Conservation (phyloP, 2,113 vertebrate genomes). For the Scalopus aquaticus region DNA sequence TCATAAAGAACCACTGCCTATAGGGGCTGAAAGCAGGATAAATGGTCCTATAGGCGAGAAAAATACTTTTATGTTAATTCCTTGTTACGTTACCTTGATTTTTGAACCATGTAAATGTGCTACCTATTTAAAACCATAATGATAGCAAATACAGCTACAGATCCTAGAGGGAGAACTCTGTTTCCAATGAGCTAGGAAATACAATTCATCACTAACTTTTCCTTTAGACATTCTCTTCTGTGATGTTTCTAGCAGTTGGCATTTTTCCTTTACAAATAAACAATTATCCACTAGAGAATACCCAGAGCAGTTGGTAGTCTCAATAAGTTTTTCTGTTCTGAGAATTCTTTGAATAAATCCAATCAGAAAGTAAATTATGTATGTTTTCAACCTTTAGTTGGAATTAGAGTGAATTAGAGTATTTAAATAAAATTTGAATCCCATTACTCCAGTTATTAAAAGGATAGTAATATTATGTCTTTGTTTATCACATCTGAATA, state of each 20-base stretch:
- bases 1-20: background rate
- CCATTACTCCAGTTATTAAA: slow-evolving; percentile 43
- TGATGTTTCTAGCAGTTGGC: background rate
- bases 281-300: background rate
- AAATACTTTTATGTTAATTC: background rate
- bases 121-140: slow-evolving; percentile 1
- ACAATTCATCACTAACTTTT: background rate
- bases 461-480: background rate
- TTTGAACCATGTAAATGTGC: background rate
- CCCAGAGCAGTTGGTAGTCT: slow-evolving; percentile 24
- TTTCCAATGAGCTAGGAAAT: background rate
- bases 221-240: background rate
- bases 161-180: background rate
- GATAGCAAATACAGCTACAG: background rate
- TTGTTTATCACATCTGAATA: slow-evolving; percentile 1
- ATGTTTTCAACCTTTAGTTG: slow-evolving; percentile 39
- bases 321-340: slow-evolving; percentile 3
- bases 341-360: slow-evolving; percentile 53
- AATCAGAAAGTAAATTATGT: slow-evolving; percentile 53
- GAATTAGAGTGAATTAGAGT: slow-evolving; percentile 34
- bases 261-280: background rate
- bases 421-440: slow-evolving; percentile 62
- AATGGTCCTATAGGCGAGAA: background rate
- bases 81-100: background rate
- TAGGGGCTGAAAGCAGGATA: background rate